phyloP scores from a whole-genome alignment of 2,797 vertebrate species.

The Echiichthys vipera region DNA sequence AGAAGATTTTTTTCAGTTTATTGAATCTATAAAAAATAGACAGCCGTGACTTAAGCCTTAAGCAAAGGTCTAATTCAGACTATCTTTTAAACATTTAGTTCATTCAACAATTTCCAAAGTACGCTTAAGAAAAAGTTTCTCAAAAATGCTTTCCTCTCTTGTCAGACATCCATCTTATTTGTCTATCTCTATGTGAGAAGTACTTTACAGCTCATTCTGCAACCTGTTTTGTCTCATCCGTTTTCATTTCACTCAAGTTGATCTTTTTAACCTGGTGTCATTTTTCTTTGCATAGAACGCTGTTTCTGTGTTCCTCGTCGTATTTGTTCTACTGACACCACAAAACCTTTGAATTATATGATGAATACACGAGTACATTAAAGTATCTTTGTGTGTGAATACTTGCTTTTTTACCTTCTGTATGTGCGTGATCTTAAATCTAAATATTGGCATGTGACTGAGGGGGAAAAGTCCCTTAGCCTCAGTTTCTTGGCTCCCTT shows the following conservation, averaged over 20 bases:
- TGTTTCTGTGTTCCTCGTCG: neutral
- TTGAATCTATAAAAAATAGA: too few relatives aligned
- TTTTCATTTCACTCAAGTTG: neutral
- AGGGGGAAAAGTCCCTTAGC: neutral
- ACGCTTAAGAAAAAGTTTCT: too few relatives aligned
- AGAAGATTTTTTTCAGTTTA: too few relatives aligned
- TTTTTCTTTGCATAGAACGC: neutral
- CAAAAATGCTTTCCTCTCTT: neutral
- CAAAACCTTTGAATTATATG: neutral
- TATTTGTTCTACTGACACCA: neutral
- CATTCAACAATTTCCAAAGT: too few relatives aligned
- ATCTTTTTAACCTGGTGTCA: neutral
- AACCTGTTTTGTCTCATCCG: neutral
- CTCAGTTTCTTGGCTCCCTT: conserved; percentile 2
- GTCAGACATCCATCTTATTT: neutral
- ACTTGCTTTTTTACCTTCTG: neutral
- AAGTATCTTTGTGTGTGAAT: neutral
- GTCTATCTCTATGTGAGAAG: neutral
- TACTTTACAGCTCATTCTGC: neutral
- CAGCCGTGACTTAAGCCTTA: too few relatives aligned
- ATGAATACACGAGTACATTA: neutral
- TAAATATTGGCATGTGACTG: neutral
- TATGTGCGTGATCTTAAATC: neutral
- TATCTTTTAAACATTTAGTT: too few relatives aligned
- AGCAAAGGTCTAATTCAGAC: too few relatives aligned